Conservation (phyloP, 2,888 invertebrate genomes). For the Melipona bicolor region DNA sequence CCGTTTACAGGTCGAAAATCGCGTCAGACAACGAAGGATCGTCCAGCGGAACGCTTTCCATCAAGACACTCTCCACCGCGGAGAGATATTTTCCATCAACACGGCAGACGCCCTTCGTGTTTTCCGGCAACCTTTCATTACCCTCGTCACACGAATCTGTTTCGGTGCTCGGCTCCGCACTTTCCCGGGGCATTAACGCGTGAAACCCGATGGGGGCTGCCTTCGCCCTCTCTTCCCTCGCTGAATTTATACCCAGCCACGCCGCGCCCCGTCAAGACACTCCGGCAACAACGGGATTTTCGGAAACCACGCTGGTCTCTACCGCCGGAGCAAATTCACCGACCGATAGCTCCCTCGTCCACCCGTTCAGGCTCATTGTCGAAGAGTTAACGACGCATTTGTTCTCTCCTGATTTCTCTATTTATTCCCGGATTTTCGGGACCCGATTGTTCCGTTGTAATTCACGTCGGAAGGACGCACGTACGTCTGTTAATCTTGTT, state of each 20-base stretch:
- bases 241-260: constrained; percentile 56
- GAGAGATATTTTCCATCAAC: constrained; percentile 42
- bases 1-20: constrained; percentile 7
- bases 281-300: constrained; percentile 56
- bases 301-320: constrained; percentile 23
- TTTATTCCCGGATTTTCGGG: not conserved
- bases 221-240: constrained; percentile 2
- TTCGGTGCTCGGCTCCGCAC: constrained; percentile 51
- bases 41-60: constrained; percentile 28
- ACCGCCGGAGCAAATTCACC: constrained; percentile 9
- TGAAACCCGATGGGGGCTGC: constrained; percentile 52
- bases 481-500: not conserved
- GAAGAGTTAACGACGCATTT: not conserved
- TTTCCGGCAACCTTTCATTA: constrained; percentile 60
- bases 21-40: constrained; percentile 10
- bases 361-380: not conserved
- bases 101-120: constrained; percentile 26
- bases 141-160: constrained; percentile 58
- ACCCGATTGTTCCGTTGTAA: not conserved
- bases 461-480: not conserved
- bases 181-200: constrained; percentile 62
- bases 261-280: constrained; percentile 41
- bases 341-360: not conserved
- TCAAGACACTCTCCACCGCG: constrained; percentile 23
- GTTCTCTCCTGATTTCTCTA: not conserved